A percentile compares a stretch with the other conserved stretches of the same genome.
Evolutionary conservation across 2,888 invertebrate species (phyloP).

Genomic region (Oligia fasciuncula): DNA sequence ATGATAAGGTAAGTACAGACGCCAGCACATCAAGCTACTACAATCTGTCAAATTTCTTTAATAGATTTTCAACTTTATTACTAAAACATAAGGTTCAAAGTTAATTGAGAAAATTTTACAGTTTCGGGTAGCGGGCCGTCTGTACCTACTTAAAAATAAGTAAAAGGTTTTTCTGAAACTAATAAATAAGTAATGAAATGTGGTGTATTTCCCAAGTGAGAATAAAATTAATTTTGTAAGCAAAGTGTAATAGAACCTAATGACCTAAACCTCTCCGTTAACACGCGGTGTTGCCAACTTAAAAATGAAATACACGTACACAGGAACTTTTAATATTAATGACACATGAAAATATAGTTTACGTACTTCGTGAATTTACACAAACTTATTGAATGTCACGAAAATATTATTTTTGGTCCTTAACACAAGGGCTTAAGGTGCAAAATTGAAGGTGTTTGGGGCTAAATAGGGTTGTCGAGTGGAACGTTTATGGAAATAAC

Average conservation of each 20-base stretch:
- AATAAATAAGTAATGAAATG: too few relatives aligned
- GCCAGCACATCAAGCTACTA: too few relatives aligned
- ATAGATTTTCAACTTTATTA: too few relatives aligned
- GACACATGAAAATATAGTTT: constrained; percentile 63
- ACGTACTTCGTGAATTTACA: constrained; percentile 56
- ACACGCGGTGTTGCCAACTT: constrained; percentile 46
- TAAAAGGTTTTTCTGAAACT: too few relatives aligned
- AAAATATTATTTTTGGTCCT: constrained; percentile 23
- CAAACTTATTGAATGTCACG: constrained; percentile 41
- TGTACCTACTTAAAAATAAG: too few relatives aligned
- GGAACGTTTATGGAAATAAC: constrained; percentile 83
- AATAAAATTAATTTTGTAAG: background rate
- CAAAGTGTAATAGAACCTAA: constrained; percentile 26
- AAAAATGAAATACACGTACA: constrained; percentile 58
- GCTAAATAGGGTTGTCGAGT: constrained; percentile 47
- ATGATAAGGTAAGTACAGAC: too few relatives aligned
- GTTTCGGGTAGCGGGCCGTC: too few relatives aligned
- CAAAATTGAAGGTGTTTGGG: constrained; percentile 60
- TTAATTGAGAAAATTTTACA: too few relatives aligned
- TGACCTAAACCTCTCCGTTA: constrained; percentile 33
- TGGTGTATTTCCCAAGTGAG: background rate
- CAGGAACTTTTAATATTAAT: constrained; percentile 59
- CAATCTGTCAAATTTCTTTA: too few relatives aligned
- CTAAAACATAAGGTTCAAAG: too few relatives aligned
- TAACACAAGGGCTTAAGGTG: constrained; percentile 62